These are phyloP conservation scores for Habrosyne pyritoides DNA, from an alignment of 2,888 invertebrate species.

Conservation along the genomic window DNA sequence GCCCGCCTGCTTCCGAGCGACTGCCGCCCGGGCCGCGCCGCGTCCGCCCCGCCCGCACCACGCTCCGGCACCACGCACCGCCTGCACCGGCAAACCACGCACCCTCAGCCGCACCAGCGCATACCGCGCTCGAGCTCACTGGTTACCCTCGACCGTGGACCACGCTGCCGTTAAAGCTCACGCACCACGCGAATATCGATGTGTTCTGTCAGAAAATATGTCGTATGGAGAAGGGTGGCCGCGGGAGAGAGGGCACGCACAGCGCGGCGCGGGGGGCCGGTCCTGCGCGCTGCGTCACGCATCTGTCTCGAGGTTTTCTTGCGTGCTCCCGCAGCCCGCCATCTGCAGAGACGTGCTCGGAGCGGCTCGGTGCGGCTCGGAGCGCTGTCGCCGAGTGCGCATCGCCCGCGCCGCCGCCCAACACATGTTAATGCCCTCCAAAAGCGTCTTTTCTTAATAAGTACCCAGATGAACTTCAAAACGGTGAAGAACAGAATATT, in stretches of 20 bases:
- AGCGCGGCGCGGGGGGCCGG: conserved; percentile 62
- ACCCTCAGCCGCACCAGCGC: conserved; percentile 42
- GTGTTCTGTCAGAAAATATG: conserved; percentile 68
- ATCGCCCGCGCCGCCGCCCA: conserved; percentile 28
- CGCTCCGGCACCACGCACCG: conserved; percentile 46
- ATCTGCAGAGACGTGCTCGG: conserved; percentile 70
- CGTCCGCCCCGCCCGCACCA: conserved; percentile 59
- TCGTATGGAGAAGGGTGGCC: conserved; percentile 34
- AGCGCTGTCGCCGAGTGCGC: conserved; percentile 26
- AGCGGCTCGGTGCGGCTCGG: conserved; percentile 11
- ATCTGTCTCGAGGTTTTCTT: conserved; percentile 75
- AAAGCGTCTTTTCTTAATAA: conserved; percentile 31
- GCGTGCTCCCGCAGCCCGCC: conserved; percentile 72
- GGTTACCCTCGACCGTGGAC: conserved; percentile 40
- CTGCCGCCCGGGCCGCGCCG: conserved; percentile 78
- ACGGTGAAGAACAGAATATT: neutral
- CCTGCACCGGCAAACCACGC: conserved; percentile 56
- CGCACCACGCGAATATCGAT: conserved; percentile 79
- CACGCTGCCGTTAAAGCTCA: conserved; percentile 64
- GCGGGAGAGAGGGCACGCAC: conserved; percentile 55
- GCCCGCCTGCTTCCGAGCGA: conserved; percentile 76
- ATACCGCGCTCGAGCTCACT: conserved; percentile 39
- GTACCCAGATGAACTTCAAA: conserved; percentile 8
- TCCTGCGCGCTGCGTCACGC: conserved; percentile 83
- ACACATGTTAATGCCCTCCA: conserved; percentile 53